phyloP scores from a whole-genome alignment of 2,113 vertebrate genomes.

The Tursiops truncatus region DNA sequence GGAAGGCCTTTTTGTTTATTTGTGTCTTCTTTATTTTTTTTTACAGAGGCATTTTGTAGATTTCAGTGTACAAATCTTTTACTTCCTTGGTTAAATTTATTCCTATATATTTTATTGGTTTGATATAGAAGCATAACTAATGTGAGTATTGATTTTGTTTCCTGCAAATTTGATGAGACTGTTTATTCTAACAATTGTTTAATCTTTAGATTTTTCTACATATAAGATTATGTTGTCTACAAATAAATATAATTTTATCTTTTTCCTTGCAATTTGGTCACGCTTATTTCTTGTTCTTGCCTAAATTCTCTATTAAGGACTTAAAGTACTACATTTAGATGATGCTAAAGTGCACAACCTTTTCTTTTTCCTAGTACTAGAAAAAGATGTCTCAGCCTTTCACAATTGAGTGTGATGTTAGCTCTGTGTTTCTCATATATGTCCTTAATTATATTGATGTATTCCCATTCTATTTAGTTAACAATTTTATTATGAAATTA shows the following conservation, averaged over 20 bases:
- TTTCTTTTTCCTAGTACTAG: background rate
- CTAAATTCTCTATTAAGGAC: background rate
- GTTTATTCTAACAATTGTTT: background rate
- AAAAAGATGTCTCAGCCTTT: background rate
- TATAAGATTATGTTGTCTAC: background rate
- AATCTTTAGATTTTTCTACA: background rate
- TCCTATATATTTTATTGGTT: background rate
- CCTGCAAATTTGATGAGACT: background rate
- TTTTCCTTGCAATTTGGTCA: background rate
- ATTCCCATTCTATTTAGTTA: background rate
- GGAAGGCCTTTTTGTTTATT: background rate
- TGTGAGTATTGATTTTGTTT: background rate
- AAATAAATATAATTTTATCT: background rate
- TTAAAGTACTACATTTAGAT: background rate
- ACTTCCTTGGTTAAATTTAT: background rate
- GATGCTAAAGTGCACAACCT: background rate
- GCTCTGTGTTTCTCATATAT: background rate
- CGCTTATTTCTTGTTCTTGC: background rate
- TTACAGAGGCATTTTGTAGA: background rate
- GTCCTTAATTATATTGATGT: background rate
- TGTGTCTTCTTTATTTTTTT: no score
- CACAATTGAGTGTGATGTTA: background rate
- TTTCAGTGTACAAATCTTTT: background rate
- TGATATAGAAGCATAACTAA: background rate
- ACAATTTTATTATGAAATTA: background rate